A percentile compares a stretch with the other conserved stretches of the same genome.
Evolutionary conservation across 2,888 invertebrate genomes (phyloP).

Genomic region (Spisula subtruncata): DNA sequence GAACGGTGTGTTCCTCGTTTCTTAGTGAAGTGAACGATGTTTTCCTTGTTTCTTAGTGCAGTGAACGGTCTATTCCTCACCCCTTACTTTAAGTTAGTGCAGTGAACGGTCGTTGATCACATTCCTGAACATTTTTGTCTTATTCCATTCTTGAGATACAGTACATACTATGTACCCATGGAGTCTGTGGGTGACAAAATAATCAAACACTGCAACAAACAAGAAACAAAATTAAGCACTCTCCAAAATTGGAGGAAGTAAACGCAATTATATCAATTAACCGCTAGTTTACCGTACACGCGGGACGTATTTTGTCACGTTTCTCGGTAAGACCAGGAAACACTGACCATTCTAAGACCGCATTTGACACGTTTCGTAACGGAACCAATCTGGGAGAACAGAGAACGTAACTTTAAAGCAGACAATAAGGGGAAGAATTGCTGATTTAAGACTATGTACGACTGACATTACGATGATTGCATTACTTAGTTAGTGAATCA

Average conservation of each 20-base stretch:
- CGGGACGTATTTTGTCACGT: background rate
- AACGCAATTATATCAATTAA: constrained; percentile 14
- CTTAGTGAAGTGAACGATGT: too few relatives aligned
- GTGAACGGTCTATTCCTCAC: too few relatives aligned
- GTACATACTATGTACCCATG: background rate
- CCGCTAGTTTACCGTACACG: background rate
- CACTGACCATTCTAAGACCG: background rate
- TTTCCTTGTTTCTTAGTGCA: too few relatives aligned
- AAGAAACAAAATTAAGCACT: background rate
- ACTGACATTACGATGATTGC: background rate
- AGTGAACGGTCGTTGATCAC: background rate
- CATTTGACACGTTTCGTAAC: background rate
- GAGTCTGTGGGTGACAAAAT: background rate
- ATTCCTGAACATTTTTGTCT: background rate
- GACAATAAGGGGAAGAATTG: background rate
- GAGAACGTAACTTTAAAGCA: background rate
- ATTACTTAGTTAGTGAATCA: background rate
- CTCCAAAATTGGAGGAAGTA: background rate
- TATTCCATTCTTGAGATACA: background rate
- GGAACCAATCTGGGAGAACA: background rate
- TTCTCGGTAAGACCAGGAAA: background rate
- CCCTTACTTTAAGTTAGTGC: too few relatives aligned
- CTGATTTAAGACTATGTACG: background rate
- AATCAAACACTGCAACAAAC: background rate
- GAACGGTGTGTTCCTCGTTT: too few relatives aligned